These are phyloP conservation scores for Pristiophorus japonicus DNA, from an alignment of 2,113 vertebrate species.

Conservation along the genomic window DNA sequence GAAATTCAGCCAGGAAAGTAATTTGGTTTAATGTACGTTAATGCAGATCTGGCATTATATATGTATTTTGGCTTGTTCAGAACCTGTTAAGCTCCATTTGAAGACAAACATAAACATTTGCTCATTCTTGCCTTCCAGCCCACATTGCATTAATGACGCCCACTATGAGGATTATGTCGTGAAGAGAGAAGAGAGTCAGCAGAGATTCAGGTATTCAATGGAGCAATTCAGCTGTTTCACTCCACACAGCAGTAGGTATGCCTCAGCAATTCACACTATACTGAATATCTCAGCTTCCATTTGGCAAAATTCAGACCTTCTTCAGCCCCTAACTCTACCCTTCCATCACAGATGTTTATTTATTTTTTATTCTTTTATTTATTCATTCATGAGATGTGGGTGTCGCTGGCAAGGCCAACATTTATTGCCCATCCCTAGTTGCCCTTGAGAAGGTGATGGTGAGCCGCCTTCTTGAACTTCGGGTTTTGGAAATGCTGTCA, in stretches of 20 bases:
- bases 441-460: too few species aligned
- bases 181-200: background rate
- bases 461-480: too few species aligned
- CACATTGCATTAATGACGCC: background rate
- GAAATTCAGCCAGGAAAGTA: background rate
- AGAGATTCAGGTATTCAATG: background rate
- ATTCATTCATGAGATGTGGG: background rate
- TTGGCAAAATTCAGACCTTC: background rate
- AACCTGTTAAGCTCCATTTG: background rate
- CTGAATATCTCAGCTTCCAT: too few species aligned
- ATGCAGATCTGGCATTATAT: background rate
- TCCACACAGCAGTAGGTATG: background rate
- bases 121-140: background rate
- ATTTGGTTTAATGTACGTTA: conserved; percentile 5
- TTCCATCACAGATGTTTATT: background rate
- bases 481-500: too few species aligned
- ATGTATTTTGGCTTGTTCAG: background rate
- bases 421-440: too few species aligned
- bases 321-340: background rate
- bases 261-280: background rate
- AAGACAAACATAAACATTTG: background rate
- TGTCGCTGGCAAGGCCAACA: too few species aligned
- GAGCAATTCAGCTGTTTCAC: background rate
- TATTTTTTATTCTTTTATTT: background rate
- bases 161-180: background rate